Evolutionary conservation across 1,140 invertebrate species (phyloP), one percentile per base, ranked within the genome.

Genomic region (Whitmania pigra): DNA sequence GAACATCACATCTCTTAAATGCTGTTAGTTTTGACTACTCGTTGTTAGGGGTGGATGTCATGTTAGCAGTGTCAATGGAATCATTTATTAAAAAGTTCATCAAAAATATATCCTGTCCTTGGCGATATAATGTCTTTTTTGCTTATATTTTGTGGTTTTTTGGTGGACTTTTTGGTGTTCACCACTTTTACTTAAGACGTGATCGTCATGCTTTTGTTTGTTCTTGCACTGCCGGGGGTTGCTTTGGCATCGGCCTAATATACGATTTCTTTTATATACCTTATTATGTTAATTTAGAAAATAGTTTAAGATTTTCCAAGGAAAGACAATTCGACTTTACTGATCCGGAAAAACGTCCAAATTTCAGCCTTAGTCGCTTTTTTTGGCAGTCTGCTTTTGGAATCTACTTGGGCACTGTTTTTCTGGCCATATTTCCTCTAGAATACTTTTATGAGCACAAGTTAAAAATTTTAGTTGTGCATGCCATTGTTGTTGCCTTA

Each of bases 201-300:
- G 57, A 63, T 31, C 57, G 57, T 25, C 57, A 63, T 63, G 57
- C 57, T 31, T 63, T 63, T 31, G 57, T 63, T 13, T 31, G 29
- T 31, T 63, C 11, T 31, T 13, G 22, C 22, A 63, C 57, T 15
- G 29, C 29, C 11, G 29, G 57, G 6, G 43, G 43, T 49, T 63
- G 57, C 57, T 31, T 63, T 22, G 57, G 57, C 11, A 13, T 63
- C 57, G 22, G 57, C 22, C 57, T 63, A 5, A 0, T 63, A 7
- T 63, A 63, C 18, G 57, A 63, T 63, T 63, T 63, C 57, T 63
- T 63, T 31, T 31, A 63, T 18, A 63, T 63, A 63, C 57, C 57
- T 63, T 22, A 31, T 31, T 63, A 63, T 31, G 57, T 63, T 22
- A 11, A 31, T 25, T 63, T 63, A 20, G 57, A 63, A 31, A 63